Evolutionary conservation across 2,797 vertebrate species (phyloP), one percentile per base, ranked within the genome.

Genomic region (Taenioides sp.): DNA sequence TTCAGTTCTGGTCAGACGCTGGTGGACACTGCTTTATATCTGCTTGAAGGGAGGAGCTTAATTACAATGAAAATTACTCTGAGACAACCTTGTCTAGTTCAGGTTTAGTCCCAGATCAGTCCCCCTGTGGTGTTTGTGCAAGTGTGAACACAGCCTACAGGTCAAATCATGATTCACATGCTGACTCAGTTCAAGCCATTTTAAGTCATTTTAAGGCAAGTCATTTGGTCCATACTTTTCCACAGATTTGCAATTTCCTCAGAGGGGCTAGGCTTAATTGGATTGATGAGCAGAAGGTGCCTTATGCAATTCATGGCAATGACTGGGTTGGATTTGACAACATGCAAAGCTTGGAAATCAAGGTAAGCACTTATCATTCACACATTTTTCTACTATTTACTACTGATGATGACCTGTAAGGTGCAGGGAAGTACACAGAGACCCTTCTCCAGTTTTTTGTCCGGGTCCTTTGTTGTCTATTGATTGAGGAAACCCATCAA

Each of bases 321-420:
- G 86, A 94, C 0, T 96, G 96, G 95, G 88, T 96, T 75, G 95
- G 95, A 25, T 97, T 93, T 70, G 96, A 96, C 81, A 93, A 92
- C 49, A 73, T 60, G 55, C 84, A 90, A 74, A 97, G 95, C 86
- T 95, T 81, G 74, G 69, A 78, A 57, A 84, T 92, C 77, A 97
- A 96, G 94, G 95, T 96, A 90, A 82, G 23, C 31, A 23, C 65
- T 47, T 31, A 43, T 37, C 27, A 23, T 1, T 49, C 34, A 14
- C 11, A 43, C 1, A 23, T 52, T 52, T 47, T 20, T 12, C n/a
- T 76, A 18, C 34, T n/a, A n/a, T n/a, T n/a, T n/a, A n/a, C n/a
- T 37, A 37, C 7, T 37, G 9, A 37, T n/a, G n/a, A n/a, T 37
- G 34, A 37, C 40, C 4, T 68, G 16, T 23, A 12, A 17, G 14